Evolutionary conservation across 2,797 vertebrate genomes (phyloP), one percentile per base, ranked within the genome.

Genomic region (Perodicticus potto): DNA sequence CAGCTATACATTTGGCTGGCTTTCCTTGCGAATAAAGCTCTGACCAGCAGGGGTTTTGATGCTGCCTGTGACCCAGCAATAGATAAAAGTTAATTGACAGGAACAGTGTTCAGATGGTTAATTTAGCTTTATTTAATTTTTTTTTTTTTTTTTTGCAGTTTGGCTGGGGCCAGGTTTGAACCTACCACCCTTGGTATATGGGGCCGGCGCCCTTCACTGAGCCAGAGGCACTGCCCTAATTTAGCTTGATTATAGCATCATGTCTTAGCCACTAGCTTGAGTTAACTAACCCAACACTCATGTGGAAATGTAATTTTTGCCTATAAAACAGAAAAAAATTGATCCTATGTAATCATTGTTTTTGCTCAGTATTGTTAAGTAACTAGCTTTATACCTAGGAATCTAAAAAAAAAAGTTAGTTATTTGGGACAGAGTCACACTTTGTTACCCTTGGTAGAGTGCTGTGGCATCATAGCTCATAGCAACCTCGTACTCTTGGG

Each of bases 261-360:
- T 57, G 23, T 32, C 29, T 63, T 96, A 92, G 78, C 23, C 29
- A 65, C 29, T 70, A 49, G 57, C 25, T 94, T 9, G 45, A 40
- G 43, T 65, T 96, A 92, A 63, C 34, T 69, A 80, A 81, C 67
- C 43, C 5, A 59, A 55, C 20, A 67, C 45, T 76, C 22, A 74
- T 84, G 45, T 95, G 43, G 59, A 96, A 87, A 91, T 93, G 43
- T 61, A 81, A 82, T 83, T 95, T 94, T 92, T 89, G 57, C 32
- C 43, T 85, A 2, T 93, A 69, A 89, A 77, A 82, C 74, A 96
- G n/a, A 45, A 92, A 73, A 96, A 92, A 84, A 83, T 77, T 95
- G 32, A 89, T 78, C 10, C 3, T 73, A 19, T 86, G 13, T 95
- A 89, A 59, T 70, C 82, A 90, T 59, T 78, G 37, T 74, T 80